Percentiles rank a stretch among this genome's conserved stretches.
Conservation (phyloP, 1,140 invertebrate genomes). For the Drosophila kohkoa region DNA sequence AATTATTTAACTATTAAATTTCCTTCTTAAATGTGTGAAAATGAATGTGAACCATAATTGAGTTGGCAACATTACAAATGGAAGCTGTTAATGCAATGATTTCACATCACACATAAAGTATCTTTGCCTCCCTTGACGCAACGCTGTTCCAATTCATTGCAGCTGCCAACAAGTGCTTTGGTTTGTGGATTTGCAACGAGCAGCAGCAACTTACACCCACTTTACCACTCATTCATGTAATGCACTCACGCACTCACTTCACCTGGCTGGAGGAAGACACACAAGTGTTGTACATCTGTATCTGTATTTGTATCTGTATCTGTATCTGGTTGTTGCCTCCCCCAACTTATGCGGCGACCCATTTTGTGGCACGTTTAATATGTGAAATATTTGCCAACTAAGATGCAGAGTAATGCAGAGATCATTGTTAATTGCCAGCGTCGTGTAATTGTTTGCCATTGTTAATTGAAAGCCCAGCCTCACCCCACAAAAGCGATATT, state of each 20-base stretch:
- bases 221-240: neutral
- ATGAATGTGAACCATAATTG: neutral
- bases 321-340: conserved; percentile 3
- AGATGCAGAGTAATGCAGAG: conserved; percentile 49
- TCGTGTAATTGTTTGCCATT: conserved; percentile 22
- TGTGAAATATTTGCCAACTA: conserved; percentile 25
- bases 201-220: conserved; percentile 4
- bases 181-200: conserved; percentile 16
- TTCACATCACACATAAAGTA: neutral
- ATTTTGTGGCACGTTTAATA: conserved; percentile 44
- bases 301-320: neutral
- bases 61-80: neutral
- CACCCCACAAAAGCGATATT: conserved; percentile 48
- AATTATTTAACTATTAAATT: too few relatives aligned
- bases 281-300: conserved; percentile 14
- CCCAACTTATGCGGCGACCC: conserved; percentile 32
- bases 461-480: conserved; percentile 31
- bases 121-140: neutral
- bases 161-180: conserved; percentile 9
- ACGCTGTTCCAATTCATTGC: conserved; percentile 10
- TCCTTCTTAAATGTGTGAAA: neutral
- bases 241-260: conserved; percentile 12
- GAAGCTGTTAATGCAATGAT: neutral
- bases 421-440: conserved; percentile 34
- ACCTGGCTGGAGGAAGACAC: conserved; percentile 20